phyloP scores from a whole-genome alignment of 2,888 invertebrate species.

The Lasioglossum vierecki region DNA sequence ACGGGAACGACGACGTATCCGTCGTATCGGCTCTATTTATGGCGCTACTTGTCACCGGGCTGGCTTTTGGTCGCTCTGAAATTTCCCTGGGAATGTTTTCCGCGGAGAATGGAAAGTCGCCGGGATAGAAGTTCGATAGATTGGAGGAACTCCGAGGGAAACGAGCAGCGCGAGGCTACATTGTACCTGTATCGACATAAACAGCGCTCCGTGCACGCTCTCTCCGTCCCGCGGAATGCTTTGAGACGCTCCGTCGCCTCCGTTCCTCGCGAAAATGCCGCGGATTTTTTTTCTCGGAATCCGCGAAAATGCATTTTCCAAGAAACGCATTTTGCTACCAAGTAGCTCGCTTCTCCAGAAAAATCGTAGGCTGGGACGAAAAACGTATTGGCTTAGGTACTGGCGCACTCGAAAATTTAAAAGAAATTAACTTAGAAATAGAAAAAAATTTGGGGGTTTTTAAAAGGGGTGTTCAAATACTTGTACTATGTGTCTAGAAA shows the following conservation, averaged over 20 bases:
- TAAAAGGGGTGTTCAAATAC: not conserved
- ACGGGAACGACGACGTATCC: constrained; percentile 72
- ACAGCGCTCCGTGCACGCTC: constrained; percentile 24
- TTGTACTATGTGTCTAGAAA: not conserved
- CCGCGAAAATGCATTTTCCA: not conserved
- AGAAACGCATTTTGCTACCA: not conserved
- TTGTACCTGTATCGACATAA: constrained; percentile 58
- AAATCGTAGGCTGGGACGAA: not conserved
- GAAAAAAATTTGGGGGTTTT: not conserved
- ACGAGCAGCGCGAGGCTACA: constrained; percentile 55
- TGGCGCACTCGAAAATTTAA: not conserved
- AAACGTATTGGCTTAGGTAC: not conserved
- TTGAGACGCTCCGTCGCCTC: constrained; percentile 61
- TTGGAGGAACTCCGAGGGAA: constrained; percentile 55
- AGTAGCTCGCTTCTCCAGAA: not conserved
- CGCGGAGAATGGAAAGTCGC: constrained; percentile 56
- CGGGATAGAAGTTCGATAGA: constrained; percentile 60
- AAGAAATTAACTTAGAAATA: not conserved
- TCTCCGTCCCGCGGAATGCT: constrained; percentile 33
- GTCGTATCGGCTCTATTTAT: constrained; percentile 76
- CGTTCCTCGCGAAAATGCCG: constrained; percentile 7
- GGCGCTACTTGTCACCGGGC: constrained; percentile 77
- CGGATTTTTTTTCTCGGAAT: not conserved
- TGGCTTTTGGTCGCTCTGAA: constrained; percentile 66
- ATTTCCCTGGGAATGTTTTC: constrained; percentile 71